phyloP scores from a whole-genome alignment of 2,888 invertebrate genomes.

The Tetragonisca angustula region DNA sequence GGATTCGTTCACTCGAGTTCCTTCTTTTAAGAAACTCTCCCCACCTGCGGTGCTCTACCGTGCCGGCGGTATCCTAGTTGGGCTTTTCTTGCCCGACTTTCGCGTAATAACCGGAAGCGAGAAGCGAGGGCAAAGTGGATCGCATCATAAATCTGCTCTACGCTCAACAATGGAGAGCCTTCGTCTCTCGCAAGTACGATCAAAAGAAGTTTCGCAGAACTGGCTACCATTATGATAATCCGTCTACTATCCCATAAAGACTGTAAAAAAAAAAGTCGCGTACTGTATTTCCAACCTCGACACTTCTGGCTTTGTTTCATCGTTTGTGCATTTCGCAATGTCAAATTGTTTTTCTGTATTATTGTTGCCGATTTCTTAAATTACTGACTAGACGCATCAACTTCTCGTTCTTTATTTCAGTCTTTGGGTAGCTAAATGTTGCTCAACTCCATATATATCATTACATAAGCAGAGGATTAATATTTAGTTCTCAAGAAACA shows the following conservation, averaged over 20 bases:
- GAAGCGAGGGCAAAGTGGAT: slow-evolving; percentile 65
- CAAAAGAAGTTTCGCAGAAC: slow-evolving; percentile 65
- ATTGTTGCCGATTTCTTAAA: too few relatives aligned
- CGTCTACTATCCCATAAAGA: slow-evolving; percentile 44
- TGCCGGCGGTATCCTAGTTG: slow-evolving; percentile 39
- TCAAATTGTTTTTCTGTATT: background rate
- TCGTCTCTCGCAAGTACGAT: slow-evolving; percentile 54
- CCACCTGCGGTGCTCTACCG: background rate
- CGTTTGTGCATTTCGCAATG: background rate
- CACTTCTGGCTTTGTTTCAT: slow-evolving; percentile 10
- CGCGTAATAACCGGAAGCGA: slow-evolving; percentile 70
- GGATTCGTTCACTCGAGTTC: slow-evolving; percentile 53
- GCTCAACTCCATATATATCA: background rate
- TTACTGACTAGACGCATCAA: too few relatives aligned
- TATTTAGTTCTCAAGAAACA: background rate
- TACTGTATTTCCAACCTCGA: slow-evolving; percentile 35
- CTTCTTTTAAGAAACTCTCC: slow-evolving; percentile 44
- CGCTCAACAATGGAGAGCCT: slow-evolving; percentile 60
- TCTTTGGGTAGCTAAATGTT: background rate
- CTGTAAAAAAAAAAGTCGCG: slow-evolving; percentile 11
- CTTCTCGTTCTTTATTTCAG: background rate
- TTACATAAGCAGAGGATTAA: background rate
- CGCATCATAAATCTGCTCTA: slow-evolving; percentile 65
- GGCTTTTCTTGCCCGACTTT: slow-evolving; percentile 69
- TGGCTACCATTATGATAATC: slow-evolving; percentile 66